Evolutionary conservation across 1,140 invertebrate species (phyloP), one percentile per base, ranked within the genome.

Genomic region (Sitodiplosis mosellana): DNA sequence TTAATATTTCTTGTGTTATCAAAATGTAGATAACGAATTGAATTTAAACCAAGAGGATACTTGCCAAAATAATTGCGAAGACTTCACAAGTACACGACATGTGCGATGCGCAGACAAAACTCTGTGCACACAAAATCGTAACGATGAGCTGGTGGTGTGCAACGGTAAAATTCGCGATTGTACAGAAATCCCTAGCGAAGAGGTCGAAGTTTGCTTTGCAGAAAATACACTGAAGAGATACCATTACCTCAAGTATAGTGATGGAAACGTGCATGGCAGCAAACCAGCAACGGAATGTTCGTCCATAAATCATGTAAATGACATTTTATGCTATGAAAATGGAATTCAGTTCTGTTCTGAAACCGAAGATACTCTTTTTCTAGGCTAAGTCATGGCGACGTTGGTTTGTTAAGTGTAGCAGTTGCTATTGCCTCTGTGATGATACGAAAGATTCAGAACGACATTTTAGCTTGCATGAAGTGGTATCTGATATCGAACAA

Each of bases 341-440:
- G 34, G n/a, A 10, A n/a, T n/a, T 8, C 34, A 8, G n/a, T n/a
- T 36, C n/a, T 36, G 34, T 36, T 36, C n/a, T 40, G 37, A 6
- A n/a, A n/a, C 3, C 37, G 12, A 15, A 40, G 3, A 3, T 3
- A n/a, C 17, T 38, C 15, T 38, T 5, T 7, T 38, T 38, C 12
- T 3, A 38, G 36, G 78, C 85, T 10, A 82, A 90, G 56, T 87
- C 83, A 51, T 89, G 85, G 84, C 89, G 86, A 84, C 69, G 79
- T 21, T 72, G 77, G 71, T 56, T 84, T 1, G 77, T 88, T 72
- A 87, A 90, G 59, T 91, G 87, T 65, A 86, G 83, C 18, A 89
- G 89, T 59, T 92, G 87, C 59, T 77, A 90, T 56, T 92, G 87
- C 56, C 69, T 83, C 20, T 92, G 87, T 60, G 87, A 90, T 59